These are phyloP conservation scores for Xiphophorus hellerii DNA, from an alignment of 2,113 vertebrate genomes.

Conservation along the genomic window DNA sequence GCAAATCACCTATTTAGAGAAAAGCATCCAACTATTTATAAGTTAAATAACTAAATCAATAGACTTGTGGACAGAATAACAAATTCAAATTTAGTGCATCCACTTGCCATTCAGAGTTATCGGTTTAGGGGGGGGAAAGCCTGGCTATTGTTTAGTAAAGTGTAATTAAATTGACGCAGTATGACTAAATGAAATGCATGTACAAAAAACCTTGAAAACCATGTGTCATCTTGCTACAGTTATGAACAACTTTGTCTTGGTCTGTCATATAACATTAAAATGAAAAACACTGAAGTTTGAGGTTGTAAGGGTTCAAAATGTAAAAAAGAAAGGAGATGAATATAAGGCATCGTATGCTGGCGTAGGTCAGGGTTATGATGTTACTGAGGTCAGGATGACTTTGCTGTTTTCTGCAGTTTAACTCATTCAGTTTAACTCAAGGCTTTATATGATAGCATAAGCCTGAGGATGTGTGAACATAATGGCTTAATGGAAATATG, in stretches of 20 bases:
- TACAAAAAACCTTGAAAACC: not conserved
- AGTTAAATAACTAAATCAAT: too few relatives aligned
- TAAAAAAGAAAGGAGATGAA: too few relatives aligned
- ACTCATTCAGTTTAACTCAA: conserved; percentile 73
- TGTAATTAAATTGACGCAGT: not conserved
- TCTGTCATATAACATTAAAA: not conserved
- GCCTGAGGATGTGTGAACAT: conserved; percentile 55
- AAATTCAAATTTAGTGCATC: too few relatives aligned
- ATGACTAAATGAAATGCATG: not conserved
- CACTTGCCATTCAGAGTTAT: too few relatives aligned
- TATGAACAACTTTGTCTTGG: not conserved
- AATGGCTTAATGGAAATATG: not conserved
- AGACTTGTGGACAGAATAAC: too few relatives aligned
- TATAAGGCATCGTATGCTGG: conserved; percentile 40
- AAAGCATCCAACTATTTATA: too few relatives aligned
- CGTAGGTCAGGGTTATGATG: conserved; percentile 48
- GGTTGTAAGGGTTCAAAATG: not conserved
- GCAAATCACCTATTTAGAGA: too few relatives aligned
- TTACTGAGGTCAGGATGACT: conserved; percentile 74
- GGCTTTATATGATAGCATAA: conserved; percentile 56
- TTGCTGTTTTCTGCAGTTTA: conserved; percentile 56
- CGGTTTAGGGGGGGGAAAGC: too few relatives aligned
- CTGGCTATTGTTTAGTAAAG: too few relatives aligned
- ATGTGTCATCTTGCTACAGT: not conserved
- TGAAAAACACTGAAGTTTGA: not conserved